These are phyloP conservation scores for Noctilio leporinus DNA, from an alignment of 2,113 vertebrate species.

Conservation along the genomic window DNA sequence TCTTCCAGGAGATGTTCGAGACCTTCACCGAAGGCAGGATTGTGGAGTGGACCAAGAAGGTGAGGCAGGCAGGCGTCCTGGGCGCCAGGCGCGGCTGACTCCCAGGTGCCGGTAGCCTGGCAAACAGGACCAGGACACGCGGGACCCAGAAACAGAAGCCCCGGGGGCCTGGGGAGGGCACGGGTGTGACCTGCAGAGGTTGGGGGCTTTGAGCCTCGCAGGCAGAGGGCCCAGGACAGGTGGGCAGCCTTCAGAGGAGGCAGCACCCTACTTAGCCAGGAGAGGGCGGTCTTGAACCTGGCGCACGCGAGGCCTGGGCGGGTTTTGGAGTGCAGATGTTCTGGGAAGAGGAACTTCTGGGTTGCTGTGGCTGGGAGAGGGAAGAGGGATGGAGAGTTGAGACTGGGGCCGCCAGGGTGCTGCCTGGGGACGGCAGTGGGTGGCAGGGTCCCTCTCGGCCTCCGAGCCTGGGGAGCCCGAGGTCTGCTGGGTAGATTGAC, in stretches of 20 bases:
- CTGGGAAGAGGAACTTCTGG: background rate
- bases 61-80: background rate
- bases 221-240: background rate
- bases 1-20: constrained; percentile 84
- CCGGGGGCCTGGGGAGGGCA: fast-evolving
- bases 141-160: fast-evolving
- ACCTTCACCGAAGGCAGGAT: constrained; percentile 80
- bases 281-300: background rate
- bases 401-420: background rate
- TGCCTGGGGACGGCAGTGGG: fast-evolving
- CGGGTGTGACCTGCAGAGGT: background rate
- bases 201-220: fast-evolving
- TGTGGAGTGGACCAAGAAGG: constrained; percentile 95
- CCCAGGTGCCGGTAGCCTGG: background rate
- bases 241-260: background rate
- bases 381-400: background rate
- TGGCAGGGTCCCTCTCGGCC: no score
- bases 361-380: fast-evolving
- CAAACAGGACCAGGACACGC: fast-evolving
- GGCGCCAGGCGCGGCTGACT: background rate
- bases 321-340: fast-evolving
- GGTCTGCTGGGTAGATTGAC: fast-evolving
- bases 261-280: background rate
- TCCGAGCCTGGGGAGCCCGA: background rate
- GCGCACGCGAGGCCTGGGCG: fast-evolving